A percentile compares a stretch with the other conserved stretches of the same genome.
Evolutionary conservation across 2,797 vertebrate species (phyloP).

Genomic region (Lithobates pipiens): DNA sequence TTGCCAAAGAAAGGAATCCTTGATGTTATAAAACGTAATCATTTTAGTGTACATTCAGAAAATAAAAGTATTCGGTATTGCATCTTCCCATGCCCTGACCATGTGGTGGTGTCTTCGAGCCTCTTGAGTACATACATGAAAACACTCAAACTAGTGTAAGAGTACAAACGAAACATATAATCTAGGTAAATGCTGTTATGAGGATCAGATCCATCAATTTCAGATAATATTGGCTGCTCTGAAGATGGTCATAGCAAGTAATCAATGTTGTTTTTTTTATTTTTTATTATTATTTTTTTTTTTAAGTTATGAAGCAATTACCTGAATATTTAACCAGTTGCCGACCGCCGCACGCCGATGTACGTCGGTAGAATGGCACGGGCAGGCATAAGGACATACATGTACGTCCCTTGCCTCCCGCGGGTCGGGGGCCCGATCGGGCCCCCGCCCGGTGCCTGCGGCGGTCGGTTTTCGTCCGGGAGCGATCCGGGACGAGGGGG

Average conservation of each 20-base stretch:
- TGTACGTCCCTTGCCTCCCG: too few species aligned
- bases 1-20: too few species aligned
- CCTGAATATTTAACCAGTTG: conserved; percentile 60
- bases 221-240: conserved; percentile 48
- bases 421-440: too few species aligned
- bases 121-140: neutral
- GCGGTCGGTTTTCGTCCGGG: too few species aligned
- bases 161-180: neutral
- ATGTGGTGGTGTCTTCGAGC: neutral
- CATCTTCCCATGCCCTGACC: neutral
- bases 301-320: conserved; percentile 58
- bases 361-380: too few species aligned
- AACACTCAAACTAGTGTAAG: neutral
- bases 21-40: too few species aligned
- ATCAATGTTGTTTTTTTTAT: conserved; percentile 49
- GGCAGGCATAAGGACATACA: too few species aligned
- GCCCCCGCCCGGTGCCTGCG: too few species aligned
- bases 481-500: too few species aligned
- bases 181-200: conserved; percentile 18
- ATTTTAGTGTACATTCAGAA: too few species aligned
- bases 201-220: conserved; percentile 35
- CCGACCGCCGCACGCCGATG: too few species aligned
- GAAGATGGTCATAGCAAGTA: conserved; percentile 56
- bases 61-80: too few species aligned
- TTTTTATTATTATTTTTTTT: neutral